These are phyloP conservation scores for Ceratoteleas bidentatus DNA, from an alignment of 1,140 invertebrate genomes.

Conservation along the genomic window DNA sequence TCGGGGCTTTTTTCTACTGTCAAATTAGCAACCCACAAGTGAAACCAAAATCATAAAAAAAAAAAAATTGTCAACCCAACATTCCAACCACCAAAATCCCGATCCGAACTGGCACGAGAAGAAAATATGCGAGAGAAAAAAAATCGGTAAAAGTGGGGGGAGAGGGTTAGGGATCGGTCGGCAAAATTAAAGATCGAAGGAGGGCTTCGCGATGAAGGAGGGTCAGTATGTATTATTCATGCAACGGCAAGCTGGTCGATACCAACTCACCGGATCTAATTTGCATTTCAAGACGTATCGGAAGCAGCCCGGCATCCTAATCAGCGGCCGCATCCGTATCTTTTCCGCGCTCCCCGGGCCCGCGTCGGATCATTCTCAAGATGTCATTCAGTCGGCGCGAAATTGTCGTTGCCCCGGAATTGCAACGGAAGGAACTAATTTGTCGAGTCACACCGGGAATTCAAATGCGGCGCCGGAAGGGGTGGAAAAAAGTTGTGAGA, in stretches of 20 bases:
- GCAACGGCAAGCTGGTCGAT: conserved; percentile 70
- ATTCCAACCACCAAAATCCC: no score
- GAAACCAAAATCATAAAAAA: no score
- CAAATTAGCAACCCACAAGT: no score
- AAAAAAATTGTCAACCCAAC: no score
- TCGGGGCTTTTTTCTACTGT: no score
- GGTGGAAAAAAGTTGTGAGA: not conserved
- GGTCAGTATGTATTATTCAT: conserved; percentile 74
- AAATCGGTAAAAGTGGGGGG: conserved; percentile 6
- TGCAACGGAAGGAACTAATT: conserved; percentile 66
- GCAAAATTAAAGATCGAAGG: conserved; percentile 52
- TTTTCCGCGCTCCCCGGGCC: conserved; percentile 47
- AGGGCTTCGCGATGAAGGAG: conserved; percentile 50
- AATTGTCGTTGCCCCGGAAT: conserved; percentile 60
- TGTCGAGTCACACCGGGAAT: conserved; percentile 62
- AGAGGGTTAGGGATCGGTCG: not conserved
- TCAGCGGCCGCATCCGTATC: conserved; percentile 62
- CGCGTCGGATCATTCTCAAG: conserved; percentile 59
- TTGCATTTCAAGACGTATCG: conserved; percentile 74
- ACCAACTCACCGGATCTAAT: conserved; percentile 71
- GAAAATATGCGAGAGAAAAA: no score
- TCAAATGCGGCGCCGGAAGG: conserved; percentile 39
- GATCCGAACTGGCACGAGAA: no score
- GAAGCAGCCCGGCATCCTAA: conserved; percentile 66
- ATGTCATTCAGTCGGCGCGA: conserved; percentile 55